Conservation (phyloP, 2,888 invertebrate genomes). For the Stenoptilia bipunctidactyla region DNA sequence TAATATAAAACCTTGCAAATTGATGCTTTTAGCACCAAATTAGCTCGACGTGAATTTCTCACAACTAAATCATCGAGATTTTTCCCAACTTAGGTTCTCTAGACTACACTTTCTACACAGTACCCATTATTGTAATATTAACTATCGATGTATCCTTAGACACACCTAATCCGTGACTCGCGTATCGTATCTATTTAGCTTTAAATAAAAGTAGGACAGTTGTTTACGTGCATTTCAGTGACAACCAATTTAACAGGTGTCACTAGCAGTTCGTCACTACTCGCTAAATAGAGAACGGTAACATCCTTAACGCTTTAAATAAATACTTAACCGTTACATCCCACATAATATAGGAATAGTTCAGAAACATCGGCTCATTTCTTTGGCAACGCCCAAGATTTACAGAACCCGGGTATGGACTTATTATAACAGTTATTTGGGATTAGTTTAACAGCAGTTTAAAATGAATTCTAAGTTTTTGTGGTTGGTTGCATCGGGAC, state of each 20-base stretch:
- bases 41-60: too few species aligned
- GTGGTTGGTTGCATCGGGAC: slow-evolving; percentile 29
- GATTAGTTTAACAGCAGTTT: slow-evolving; percentile 13
- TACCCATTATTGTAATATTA: too few species aligned
- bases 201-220: too few species aligned
- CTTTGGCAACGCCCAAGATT: slow-evolving; percentile 7
- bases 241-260: not conserved
- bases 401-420: slow-evolving; percentile 1
- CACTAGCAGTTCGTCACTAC: slow-evolving; percentile 14
- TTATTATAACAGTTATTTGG: slow-evolving; percentile 2
- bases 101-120: too few species aligned
- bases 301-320: slow-evolving; percentile 42
- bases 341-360: slow-evolving; percentile 48
- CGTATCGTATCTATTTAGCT: too few species aligned
- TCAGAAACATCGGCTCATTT: slow-evolving; percentile 34
- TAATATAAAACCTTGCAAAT: too few species aligned
- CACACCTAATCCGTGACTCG: too few species aligned
- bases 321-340: slow-evolving; percentile 56
- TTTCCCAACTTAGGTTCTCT: too few species aligned
- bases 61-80: too few species aligned
- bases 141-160: too few species aligned
- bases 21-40: too few species aligned
- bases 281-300: slow-evolving; percentile 55
- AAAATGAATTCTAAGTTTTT: slow-evolving; percentile 31
- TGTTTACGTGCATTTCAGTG: too few species aligned